phyloP scores from a whole-genome alignment of 1,140 invertebrate genomes.

The Conopomorpha cramerella region DNA sequence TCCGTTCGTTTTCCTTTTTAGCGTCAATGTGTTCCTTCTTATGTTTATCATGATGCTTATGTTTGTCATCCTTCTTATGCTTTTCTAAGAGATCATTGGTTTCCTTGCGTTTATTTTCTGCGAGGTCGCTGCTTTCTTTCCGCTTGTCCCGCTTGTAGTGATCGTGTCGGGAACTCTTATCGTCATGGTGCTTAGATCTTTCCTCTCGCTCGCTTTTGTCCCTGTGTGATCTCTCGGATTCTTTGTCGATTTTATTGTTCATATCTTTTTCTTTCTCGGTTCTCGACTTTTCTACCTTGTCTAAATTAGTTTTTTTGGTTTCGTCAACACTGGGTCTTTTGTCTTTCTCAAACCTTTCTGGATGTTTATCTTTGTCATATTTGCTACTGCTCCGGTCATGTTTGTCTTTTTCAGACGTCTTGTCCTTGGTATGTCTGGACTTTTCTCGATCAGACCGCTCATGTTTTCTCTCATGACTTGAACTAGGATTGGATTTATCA shows the following conservation, averaged over 20 bases:
- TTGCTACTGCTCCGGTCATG: slow-evolving; percentile 37
- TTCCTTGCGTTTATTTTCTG: slow-evolving; percentile 31
- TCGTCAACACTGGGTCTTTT: slow-evolving; percentile 48
- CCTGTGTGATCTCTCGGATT: slow-evolving; percentile 20
- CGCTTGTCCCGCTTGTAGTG: slow-evolving; percentile 34
- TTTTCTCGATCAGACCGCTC: slow-evolving; percentile 32
- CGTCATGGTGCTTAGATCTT: slow-evolving; percentile 32
- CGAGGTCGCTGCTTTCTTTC: slow-evolving; percentile 32
- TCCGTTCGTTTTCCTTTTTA: slow-evolving; percentile 37
- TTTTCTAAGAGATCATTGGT: slow-evolving; percentile 29
- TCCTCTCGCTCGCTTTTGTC: slow-evolving; percentile 45
- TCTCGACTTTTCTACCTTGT: slow-evolving; percentile 16
- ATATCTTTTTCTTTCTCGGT: slow-evolving; percentile 32
- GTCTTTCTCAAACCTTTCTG: slow-evolving; percentile 1
- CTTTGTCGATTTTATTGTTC: slow-evolving; percentile 28
- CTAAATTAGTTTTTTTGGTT: slow-evolving; percentile 29
- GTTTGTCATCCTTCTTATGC: slow-evolving; percentile 38
- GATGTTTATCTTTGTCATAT: slow-evolving; percentile 42
- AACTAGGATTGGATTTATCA: no score
- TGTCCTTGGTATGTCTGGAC: slow-evolving; percentile 30
- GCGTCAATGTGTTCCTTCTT: slow-evolving; percentile 32
- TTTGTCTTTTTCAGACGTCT: slow-evolving; percentile 50
- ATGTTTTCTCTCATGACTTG: slow-evolving; percentile 25
- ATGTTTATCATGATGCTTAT: slow-evolving; percentile 31
- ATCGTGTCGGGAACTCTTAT: slow-evolving; percentile 30